Conservation (phyloP, 1,140 invertebrate genomes). For the Drosophila pachea region DNA sequence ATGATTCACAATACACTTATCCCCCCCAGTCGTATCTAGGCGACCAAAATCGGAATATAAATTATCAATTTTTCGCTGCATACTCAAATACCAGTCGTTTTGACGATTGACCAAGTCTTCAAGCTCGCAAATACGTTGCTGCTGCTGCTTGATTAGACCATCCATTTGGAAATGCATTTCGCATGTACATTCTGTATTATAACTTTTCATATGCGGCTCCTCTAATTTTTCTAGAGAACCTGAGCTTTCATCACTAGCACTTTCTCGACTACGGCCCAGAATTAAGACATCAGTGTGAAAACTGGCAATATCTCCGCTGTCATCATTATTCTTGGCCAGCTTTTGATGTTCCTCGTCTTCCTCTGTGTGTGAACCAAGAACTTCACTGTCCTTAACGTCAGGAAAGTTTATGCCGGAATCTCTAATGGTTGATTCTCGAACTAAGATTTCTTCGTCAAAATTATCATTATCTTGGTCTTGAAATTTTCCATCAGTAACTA, state of each 20-base stretch:
- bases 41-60: conserved; percentile 50
- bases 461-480: neutral
- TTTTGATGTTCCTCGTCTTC: conserved; percentile 26
- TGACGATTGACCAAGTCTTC: conserved; percentile 48
- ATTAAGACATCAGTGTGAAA: conserved; percentile 59
- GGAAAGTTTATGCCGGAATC: conserved; percentile 39
- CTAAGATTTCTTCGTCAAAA: conserved; percentile 50
- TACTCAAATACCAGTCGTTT: conserved; percentile 23
- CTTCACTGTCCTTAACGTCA: conserved; percentile 50
- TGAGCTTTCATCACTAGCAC: no score
- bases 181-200: conserved; percentile 13
- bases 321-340: neutral
- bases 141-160: conserved; percentile 44
- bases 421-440: conserved; percentile 45
- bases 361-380: conserved; percentile 37
- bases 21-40: neutral
- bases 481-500: conserved; percentile 27
- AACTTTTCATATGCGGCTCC: no score
- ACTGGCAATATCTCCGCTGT: conserved; percentile 6
- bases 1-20: neutral
- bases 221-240: no score
- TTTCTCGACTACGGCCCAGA: conserved; percentile 33
- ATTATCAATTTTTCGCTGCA: conserved; percentile 52
- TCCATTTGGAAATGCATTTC: conserved; percentile 29
- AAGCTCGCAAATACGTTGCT: conserved; percentile 40